Evolutionary conservation across 2,888 invertebrate genomes (phyloP).

Genomic region (Cephus nigrinus): DNA sequence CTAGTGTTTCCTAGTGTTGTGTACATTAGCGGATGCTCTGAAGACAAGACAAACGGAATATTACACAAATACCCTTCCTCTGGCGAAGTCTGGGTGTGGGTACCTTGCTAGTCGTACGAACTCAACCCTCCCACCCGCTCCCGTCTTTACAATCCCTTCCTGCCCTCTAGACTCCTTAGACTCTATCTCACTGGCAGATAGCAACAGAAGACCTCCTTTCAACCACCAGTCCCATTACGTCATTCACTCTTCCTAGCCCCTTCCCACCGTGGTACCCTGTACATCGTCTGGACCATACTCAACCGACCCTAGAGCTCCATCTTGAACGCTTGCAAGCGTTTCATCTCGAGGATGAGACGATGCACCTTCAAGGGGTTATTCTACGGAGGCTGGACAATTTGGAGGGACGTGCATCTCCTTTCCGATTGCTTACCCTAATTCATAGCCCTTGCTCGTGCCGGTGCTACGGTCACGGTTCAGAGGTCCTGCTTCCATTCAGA

Average conservation of each 20-base stretch:
- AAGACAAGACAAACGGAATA: constrained; percentile 67
- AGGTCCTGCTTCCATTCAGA: background rate
- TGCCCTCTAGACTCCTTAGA: constrained; percentile 25
- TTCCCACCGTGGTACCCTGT: constrained; percentile 8
- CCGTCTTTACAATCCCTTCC: constrained; percentile 22
- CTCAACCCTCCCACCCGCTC: constrained; percentile 30
- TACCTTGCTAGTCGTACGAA: constrained; percentile 14
- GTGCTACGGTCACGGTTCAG: constrained; percentile 28
- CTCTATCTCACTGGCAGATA: constrained; percentile 1
- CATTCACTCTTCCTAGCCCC: constrained; percentile 5
- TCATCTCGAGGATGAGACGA: constrained; percentile 50
- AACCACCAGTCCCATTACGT: constrained; percentile 31
- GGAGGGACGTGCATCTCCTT: constrained; percentile 47
- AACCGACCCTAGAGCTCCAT: constrained; percentile 45
- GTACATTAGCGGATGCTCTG: constrained; percentile 66
- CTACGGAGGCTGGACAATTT: constrained; percentile 60
- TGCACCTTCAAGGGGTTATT: constrained; percentile 51
- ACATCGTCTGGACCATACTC: constrained; percentile 17
- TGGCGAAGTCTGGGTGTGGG: constrained; percentile 13
- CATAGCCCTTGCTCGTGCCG: constrained; percentile 39
- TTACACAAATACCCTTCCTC: constrained; percentile 63
- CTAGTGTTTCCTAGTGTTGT: constrained; percentile 55
- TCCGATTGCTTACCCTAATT: constrained; percentile 65
- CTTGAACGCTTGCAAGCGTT: constrained; percentile 53
- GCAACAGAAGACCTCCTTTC: constrained; percentile 17